Percentiles rank a stretch among this genome's conserved stretches.
phyloP scores from a whole-genome alignment of 1,140 invertebrate genomes.

The Mactra quadrangularis region DNA sequence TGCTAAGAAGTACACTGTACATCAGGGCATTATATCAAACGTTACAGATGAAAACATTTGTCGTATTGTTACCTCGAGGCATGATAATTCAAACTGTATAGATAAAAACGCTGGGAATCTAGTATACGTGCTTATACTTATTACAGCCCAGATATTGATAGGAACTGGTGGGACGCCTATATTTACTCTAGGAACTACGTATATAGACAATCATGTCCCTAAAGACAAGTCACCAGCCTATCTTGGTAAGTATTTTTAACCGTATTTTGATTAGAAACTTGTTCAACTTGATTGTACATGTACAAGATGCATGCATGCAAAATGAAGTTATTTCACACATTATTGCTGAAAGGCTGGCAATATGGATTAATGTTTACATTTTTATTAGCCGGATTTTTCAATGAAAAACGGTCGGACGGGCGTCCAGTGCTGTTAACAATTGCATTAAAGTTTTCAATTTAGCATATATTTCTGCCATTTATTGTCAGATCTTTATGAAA shows the following conservation, averaged over 20 bases:
- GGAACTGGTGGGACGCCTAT: conserved; percentile 86
- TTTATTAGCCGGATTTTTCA: no score
- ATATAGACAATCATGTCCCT: conserved; percentile 86
- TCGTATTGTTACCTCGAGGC: conserved; percentile 63
- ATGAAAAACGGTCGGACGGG: no score
- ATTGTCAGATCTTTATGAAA: no score
- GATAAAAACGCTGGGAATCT: conserved; percentile 81
- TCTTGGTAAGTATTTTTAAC: conserved; percentile 83
- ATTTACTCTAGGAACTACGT: conserved; percentile 86
- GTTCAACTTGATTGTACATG: no score
- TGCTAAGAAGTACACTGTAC: conserved; percentile 82
- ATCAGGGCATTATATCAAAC: conserved; percentile 83
- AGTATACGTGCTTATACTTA: conserved; percentile 85
- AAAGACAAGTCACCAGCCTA: conserved; percentile 85
- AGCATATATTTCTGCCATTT: no score
- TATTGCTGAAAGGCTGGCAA: no score
- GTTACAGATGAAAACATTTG: conserved; percentile 79
- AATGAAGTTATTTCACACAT: no score
- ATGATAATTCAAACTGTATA: conserved; percentile 69
- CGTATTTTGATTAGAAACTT: no score
- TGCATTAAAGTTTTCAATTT: no score
- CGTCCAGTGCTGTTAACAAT: no score
- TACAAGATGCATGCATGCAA: no score
- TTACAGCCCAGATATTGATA: conserved; percentile 85
- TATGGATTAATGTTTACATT: no score